These are phyloP conservation scores for Brenthis daphne DNA, from an alignment of 2,888 invertebrate genomes.

Conservation along the genomic window DNA sequence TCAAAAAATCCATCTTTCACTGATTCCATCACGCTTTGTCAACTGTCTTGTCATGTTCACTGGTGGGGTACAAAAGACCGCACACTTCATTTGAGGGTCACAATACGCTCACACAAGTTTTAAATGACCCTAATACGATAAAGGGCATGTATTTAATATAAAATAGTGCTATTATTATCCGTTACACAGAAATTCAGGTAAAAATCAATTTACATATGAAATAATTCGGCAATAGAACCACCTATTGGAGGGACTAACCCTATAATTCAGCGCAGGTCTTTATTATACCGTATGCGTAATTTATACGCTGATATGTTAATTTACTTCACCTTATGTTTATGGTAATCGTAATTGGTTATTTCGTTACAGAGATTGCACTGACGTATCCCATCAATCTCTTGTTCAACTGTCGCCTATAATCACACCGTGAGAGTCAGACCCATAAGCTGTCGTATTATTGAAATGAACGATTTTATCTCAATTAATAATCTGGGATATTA, in stretches of 20 bases:
- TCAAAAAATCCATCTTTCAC: slow-evolving; percentile 49
- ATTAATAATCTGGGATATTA: slow-evolving; percentile 51
- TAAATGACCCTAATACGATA: slow-evolving; percentile 45
- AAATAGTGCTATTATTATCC: slow-evolving; percentile 16
- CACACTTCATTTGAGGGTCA: slow-evolving; percentile 58
- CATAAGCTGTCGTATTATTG: slow-evolving; percentile 18
- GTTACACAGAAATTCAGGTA: slow-evolving; percentile 48
- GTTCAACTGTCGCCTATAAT: slow-evolving; percentile 65
- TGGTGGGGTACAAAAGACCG: slow-evolving; percentile 49
- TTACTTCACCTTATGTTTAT: slow-evolving; percentile 76
- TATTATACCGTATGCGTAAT: slow-evolving; percentile 69
- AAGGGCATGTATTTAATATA: slow-evolving; percentile 19
- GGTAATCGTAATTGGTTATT: slow-evolving; percentile 80
- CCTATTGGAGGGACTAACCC: slow-evolving; percentile 55
- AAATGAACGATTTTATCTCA: slow-evolving; percentile 52
- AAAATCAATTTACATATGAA: slow-evolving; percentile 55
- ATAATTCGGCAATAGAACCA: slow-evolving; percentile 46
- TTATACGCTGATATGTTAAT: slow-evolving; percentile 74
- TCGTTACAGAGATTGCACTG: slow-evolving; percentile 65
- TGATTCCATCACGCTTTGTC: slow-evolving; percentile 51
- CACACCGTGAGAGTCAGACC: slow-evolving; percentile 46
- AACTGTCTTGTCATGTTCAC: slow-evolving; percentile 51
- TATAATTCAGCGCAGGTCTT: slow-evolving; percentile 57
- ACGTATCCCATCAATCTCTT: slow-evolving; percentile 58
- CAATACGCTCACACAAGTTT: slow-evolving; percentile 45